Base-by-base conservation (phyloP, 2,113 vertebrate species). In the Phocoena phocoena region DNA sequence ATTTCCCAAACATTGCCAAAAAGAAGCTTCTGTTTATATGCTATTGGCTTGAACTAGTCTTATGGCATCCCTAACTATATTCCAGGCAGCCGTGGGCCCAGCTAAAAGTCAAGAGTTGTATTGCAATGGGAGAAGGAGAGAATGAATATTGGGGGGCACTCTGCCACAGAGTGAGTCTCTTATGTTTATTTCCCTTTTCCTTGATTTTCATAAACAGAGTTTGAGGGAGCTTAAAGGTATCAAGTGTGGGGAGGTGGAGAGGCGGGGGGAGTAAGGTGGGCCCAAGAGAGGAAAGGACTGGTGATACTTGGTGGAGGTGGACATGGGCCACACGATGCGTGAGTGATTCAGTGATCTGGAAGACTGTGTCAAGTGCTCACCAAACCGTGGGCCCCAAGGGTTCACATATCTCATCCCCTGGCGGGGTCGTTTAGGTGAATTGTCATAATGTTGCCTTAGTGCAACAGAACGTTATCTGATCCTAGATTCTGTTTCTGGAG, bases 151-250 rank as follows among this genome's bases (percentile, higher is more conserved):
- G 74, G 58, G 68, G 8, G n/a, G 10, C 47, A n/a, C 11, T 60
- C 33, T 90, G 41, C 26, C 31, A 26, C 15, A 87, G 68, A 79
- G 58, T 38, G 25, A 53, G 38, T 50, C 44, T 84, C 14, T 70
- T 9, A 15, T 44, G 26, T 60, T 83, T 88, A 50, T 80, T 90
- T 44, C 5, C 20, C 44, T 84, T 3, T n/a, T 73, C 12, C 92
- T 96, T 82, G 33, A 82, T 95, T 87, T 89, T 82, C 44, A n/a
- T n/a, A 83, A 91, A 53, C 25, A 60, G 85, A 90, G 41, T 71
- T 77, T 38, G 68, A 96, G 58, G 68, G 10, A 62, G 11, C 6
- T 36, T 79, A 50, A 28, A 83, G n/a, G 68, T n/a, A 68, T 58
- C 6, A 6, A 62, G 67, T 82, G 15, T 53, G 11, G 38, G 13